Conservation (phyloP, 2,797 vertebrate species). For the Phataginus tetradactyla region DNA sequence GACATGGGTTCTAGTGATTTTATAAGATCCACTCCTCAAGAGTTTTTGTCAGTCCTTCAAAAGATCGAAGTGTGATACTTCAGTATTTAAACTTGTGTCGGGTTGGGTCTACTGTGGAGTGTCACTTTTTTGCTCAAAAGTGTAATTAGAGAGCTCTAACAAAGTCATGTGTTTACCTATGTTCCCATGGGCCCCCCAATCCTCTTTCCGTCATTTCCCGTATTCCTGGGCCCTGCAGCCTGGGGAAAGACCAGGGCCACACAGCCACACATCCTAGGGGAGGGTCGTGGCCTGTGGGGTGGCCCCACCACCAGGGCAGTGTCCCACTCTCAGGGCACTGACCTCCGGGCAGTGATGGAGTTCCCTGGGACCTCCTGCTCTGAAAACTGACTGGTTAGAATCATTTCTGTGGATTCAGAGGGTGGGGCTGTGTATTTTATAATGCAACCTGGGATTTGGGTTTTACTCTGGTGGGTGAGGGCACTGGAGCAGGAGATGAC, state of each 20-base stretch:
- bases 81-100: too few species aligned
- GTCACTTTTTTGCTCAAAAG: neutral
- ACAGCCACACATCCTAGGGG: neutral
- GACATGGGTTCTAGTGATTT: neutral
- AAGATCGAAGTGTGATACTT: neutral
- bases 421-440: neutral
- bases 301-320: neutral
- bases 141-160: neutral
- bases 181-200: neutral
- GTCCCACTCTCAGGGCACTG: too few species aligned
- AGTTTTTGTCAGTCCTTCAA: neutral
- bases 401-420: neutral
- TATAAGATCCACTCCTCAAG: too few species aligned
- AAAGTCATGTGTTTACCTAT: neutral
- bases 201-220: neutral
- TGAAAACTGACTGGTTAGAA: neutral
- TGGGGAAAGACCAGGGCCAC: neutral
- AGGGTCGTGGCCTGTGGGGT: too few species aligned
- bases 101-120: rapidly evolving
- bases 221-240: rapidly evolving
- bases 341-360: neutral
- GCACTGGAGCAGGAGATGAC: neutral
- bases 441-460: too few species aligned
- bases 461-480: neutral
- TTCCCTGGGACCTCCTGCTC: neutral